These are phyloP conservation scores for Plotosus lineatus DNA, from an alignment of 2,113 vertebrate genomes.

Conservation along the genomic window DNA sequence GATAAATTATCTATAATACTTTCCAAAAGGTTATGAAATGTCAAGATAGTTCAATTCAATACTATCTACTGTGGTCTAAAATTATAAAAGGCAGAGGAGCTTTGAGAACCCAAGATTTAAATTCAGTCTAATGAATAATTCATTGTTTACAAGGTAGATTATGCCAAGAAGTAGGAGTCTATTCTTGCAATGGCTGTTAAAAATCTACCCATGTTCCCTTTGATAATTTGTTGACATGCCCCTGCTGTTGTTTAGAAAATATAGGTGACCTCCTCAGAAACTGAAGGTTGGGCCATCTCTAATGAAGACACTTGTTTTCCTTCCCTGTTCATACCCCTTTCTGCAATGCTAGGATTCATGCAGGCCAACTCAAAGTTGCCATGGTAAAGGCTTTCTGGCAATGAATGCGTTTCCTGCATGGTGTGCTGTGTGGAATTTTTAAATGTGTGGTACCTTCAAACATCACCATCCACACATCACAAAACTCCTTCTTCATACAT, in stretches of 20 bases:
- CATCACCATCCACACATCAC: constrained; percentile 49
- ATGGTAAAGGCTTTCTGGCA: constrained; percentile 53
- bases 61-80: constrained; percentile 43
- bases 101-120: constrained; percentile 47
- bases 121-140: constrained; percentile 67
- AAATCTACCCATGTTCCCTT: constrained; percentile 57
- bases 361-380: constrained; percentile 52
- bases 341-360: constrained; percentile 58
- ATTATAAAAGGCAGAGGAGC: constrained; percentile 44
- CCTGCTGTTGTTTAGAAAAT: constrained; percentile 65
- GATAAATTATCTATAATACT: neutral
- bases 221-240: constrained; percentile 70
- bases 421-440: constrained; percentile 51
- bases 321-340: constrained; percentile 62
- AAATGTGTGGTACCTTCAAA: constrained; percentile 49
- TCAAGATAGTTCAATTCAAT: constrained; percentile 23
- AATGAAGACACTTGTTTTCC: constrained; percentile 65
- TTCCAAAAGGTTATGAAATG: constrained; percentile 22
- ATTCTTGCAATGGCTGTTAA: constrained; percentile 56
- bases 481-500: neutral
- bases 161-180: constrained; percentile 58
- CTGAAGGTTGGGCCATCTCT: constrained; percentile 63
- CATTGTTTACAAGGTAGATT: constrained; percentile 65
- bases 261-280: constrained; percentile 61
- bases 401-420: constrained; percentile 53